phyloP scores from a whole-genome alignment of 2,888 invertebrate species.

The Agelastica alni region DNA sequence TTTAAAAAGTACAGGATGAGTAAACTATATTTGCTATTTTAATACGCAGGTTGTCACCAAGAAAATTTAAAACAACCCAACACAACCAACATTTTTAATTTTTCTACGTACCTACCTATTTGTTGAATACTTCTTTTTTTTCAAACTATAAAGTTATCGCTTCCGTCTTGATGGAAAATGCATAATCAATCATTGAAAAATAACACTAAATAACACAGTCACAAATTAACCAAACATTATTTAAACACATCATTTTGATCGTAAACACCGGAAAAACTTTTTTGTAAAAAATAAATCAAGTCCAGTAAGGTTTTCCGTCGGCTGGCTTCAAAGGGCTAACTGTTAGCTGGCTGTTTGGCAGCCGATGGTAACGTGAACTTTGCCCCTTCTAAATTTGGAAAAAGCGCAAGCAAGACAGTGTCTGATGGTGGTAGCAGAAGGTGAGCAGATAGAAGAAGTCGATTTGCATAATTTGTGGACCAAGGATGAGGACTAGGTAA shows the following conservation, averaged over 20 bases:
- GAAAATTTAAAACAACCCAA: constrained; percentile 18
- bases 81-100: too few relatives aligned
- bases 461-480: constrained; percentile 53
- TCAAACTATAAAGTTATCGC: too few relatives aligned
- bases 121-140: too few relatives aligned
- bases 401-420: constrained; percentile 52
- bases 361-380: constrained; percentile 44
- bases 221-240: constrained; percentile 6
- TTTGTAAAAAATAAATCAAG: constrained; percentile 12
- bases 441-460: constrained; percentile 47
- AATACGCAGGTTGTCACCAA: constrained; percentile 16
- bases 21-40: background rate
- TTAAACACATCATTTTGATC: constrained; percentile 6
- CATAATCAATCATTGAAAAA: constrained; percentile 9
- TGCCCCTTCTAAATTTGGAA: constrained; percentile 50
- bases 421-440: constrained; percentile 48
- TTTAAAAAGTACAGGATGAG: background rate
- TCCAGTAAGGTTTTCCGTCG: constrained; percentile 24
- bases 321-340: constrained; percentile 40
- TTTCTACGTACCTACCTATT: too few relatives aligned
- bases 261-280: constrained; percentile 5
- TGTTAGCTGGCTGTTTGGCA: constrained; percentile 40
- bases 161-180: background rate
- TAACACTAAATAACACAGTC: constrained; percentile 18
- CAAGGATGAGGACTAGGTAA: constrained; percentile 43